These are phyloP conservation scores for Coleophora flavipennella DNA, from an alignment of 2,888 invertebrate genomes.

Conservation along the genomic window DNA sequence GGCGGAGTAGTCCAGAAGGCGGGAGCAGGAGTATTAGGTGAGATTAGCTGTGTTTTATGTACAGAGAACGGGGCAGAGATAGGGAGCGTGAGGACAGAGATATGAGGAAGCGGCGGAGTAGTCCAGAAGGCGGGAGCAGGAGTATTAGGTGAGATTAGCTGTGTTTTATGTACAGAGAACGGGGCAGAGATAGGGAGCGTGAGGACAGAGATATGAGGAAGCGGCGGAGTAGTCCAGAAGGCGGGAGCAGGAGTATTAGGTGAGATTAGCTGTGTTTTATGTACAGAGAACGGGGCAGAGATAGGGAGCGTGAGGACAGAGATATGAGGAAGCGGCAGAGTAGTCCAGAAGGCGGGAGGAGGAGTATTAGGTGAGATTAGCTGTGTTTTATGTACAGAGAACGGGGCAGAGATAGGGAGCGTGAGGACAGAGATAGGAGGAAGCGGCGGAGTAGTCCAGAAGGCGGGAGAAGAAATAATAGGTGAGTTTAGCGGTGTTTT, in stretches of 20 bases:
- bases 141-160: too few species aligned
- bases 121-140: conserved; percentile 60
- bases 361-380: too few species aligned
- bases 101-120: conserved; percentile 52
- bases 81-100: conserved; percentile 48
- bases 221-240: conserved; percentile 58
- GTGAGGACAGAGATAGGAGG: conserved; percentile 52
- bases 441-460: conserved; percentile 59
- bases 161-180: too few species aligned
- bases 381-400: too few species aligned
- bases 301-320: conserved; percentile 44
- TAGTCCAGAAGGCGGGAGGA: conserved; percentile 58
- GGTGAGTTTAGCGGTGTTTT: too few species aligned
- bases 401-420: conserved; percentile 37
- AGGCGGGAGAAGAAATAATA: conserved; percentile 56
- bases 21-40: too few species aligned
- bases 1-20: conserved; percentile 56
- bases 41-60: too few species aligned
- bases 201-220: conserved; percentile 56
- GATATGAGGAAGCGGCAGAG: conserved; percentile 55
- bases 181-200: conserved; percentile 40
- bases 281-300: conserved; percentile 35
- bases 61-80: conserved; percentile 36
- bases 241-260: too few species aligned
- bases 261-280: too few species aligned